Evolutionary conservation across 2,888 invertebrate genomes (phyloP).

Genomic region (Mimachlamys varia): DNA sequence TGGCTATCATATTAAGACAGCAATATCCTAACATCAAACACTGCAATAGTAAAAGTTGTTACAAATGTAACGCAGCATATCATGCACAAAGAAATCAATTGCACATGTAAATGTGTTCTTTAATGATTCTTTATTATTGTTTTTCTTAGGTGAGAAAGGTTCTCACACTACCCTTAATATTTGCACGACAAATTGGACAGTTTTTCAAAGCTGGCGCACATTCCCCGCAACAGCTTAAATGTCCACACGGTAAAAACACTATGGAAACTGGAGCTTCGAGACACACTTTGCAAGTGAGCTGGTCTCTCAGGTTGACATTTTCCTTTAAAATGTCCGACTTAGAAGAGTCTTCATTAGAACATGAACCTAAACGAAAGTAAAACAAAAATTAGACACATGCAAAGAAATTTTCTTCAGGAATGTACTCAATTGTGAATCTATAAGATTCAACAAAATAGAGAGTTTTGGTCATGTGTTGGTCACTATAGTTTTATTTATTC

Average conservation of each 20-base stretch:
- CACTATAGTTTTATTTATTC: no score
- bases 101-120: no score
- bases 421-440: no score
- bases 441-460: no score
- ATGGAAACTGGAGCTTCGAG: constrained; percentile 94
- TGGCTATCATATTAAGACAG: no score
- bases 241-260: constrained; percentile 97
- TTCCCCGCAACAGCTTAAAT: constrained; percentile 94
- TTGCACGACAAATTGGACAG: constrained; percentile 92
- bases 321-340: neutral
- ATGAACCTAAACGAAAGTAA: neutral
- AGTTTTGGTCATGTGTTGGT: no score
- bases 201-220: constrained; percentile 93
- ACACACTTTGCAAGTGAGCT: constrained; percentile 93
- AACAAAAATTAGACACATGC: neutral
- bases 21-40: no score
- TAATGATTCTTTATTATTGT: no score
- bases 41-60: no score
- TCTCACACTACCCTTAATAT: constrained; percentile 92
- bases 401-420: no score
- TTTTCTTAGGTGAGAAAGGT: constrained; percentile 82
- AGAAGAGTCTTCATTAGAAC: neutral
- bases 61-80: no score
- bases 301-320: neutral
- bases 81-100: no score